A percentile compares a stretch with the other conserved stretches of the same genome.
Conservation (phyloP, 2,113 vertebrate species). For the Sylvietta virens region DNA sequence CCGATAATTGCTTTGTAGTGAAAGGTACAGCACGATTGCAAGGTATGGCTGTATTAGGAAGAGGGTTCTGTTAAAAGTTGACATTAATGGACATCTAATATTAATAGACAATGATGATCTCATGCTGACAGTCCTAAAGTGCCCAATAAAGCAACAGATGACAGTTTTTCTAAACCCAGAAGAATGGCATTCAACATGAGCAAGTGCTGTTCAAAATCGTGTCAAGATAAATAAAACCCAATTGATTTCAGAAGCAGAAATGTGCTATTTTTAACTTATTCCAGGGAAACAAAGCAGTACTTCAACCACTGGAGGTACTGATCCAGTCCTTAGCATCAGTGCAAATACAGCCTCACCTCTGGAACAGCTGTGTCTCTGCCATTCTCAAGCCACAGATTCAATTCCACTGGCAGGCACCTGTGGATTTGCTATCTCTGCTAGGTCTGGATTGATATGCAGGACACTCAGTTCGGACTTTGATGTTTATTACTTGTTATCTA, state of each 20-base stretch:
- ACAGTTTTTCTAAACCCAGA: not conserved
- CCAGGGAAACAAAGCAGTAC: not conserved
- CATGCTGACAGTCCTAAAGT: not conserved
- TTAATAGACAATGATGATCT: not conserved
- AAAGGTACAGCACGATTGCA: not conserved
- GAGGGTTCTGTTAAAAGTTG: not conserved
- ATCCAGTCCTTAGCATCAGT: not conserved
- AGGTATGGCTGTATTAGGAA: not conserved
- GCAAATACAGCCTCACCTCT: not conserved
- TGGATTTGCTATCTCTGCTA: no score
- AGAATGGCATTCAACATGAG: not conserved
- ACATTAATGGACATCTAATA: not conserved
- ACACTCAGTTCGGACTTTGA: no score
- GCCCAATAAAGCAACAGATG: not conserved
- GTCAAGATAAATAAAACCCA: not conserved
- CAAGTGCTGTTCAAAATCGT: not conserved
- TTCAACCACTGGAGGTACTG: not conserved
- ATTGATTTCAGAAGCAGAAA: not conserved
- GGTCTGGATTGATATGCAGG: no score
- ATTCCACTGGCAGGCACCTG: not conserved
- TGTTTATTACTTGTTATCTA: no score
- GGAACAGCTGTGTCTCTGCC: not conserved
- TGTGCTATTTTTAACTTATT: not conserved
- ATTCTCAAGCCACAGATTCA: not conserved
- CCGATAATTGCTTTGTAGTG: not conserved